Conservation (phyloP, 1,140 invertebrate species). For the Pachypeltis micranthus region DNA sequence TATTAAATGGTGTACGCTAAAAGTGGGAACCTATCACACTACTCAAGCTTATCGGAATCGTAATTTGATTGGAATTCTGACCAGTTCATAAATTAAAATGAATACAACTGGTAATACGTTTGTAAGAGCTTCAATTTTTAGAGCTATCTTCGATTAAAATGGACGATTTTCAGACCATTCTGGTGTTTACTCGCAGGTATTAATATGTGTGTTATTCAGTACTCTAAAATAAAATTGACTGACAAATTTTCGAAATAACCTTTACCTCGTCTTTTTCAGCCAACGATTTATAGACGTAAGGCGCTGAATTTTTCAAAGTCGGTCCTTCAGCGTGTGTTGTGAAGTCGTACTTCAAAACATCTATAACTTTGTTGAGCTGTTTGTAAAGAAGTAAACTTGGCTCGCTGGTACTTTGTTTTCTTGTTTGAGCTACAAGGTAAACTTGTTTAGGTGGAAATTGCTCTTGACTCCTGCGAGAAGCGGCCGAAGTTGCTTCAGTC, state of each 20-base stretch:
- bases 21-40: too few species aligned
- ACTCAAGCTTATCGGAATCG: too few species aligned
- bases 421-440: background rate
- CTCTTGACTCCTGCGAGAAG: background rate
- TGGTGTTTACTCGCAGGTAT: background rate
- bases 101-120: background rate
- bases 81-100: background rate
- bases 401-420: background rate
- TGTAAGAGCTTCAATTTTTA: background rate
- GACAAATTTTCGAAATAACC: background rate
- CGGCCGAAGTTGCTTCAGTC: too few species aligned
- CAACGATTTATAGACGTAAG: background rate
- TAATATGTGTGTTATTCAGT: background rate
- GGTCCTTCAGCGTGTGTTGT: background rate
- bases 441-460: background rate
- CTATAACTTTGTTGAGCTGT: background rate
- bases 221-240: background rate
- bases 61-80: background rate
- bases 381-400: background rate
- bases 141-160: background rate
- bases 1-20: too few species aligned
- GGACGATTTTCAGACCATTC: background rate
- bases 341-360: slow-evolving; percentile 1
- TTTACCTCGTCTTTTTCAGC: background rate
- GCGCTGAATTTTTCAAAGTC: background rate